A percentile compares a stretch with the other conserved stretches of the same genome.
Evolutionary conservation across 2,113 vertebrate species (phyloP).

Genomic region (Osmerus mordax): DNA sequence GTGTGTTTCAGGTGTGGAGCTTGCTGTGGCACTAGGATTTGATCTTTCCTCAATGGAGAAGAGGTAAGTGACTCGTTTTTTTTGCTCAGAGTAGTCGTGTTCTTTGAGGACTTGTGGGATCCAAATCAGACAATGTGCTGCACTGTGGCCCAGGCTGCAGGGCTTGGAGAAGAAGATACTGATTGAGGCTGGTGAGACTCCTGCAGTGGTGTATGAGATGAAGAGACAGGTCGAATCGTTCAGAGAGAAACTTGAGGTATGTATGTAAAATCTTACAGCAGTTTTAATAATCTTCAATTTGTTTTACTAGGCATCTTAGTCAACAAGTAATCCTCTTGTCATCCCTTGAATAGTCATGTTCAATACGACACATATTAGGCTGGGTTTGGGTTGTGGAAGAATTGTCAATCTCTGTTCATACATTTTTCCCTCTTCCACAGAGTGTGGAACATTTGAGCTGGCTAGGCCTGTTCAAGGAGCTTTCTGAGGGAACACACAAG

Average conservation of each 20-base stretch:
- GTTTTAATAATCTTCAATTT: too few species aligned
- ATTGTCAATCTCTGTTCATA: not conserved
- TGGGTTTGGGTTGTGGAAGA: not conserved
- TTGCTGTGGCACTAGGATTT: conserved; percentile 67
- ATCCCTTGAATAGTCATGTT: not conserved
- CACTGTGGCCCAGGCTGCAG: conserved; percentile 60
- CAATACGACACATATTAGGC: not conserved
- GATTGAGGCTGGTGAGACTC: conserved; percentile 61
- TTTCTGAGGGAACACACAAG: conserved; percentile 68
- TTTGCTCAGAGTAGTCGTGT: not conserved
- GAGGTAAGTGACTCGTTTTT: conserved; percentile 55
- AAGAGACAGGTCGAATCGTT: conserved; percentile 77
- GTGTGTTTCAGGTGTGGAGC: conserved; percentile 57
- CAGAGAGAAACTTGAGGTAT: conserved; percentile 75
- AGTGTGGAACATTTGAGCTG: conserved; percentile 78
- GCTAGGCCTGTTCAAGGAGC: conserved; percentile 76
- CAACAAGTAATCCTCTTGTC: too few species aligned
- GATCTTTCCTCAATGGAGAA: conserved; percentile 76
- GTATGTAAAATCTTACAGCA: not conserved
- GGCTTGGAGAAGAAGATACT: conserved; percentile 74
- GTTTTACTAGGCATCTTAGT: too few species aligned
- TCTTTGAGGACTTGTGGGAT: too few species aligned
- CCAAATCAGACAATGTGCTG: not conserved
- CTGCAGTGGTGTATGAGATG: conserved; percentile 71
- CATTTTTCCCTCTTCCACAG: conserved; percentile 40